A percentile compares a stretch with the other conserved stretches of the same genome.
phyloP scores from a whole-genome alignment of 1,140 invertebrate species.

The Sinonovacula constricta region DNA sequence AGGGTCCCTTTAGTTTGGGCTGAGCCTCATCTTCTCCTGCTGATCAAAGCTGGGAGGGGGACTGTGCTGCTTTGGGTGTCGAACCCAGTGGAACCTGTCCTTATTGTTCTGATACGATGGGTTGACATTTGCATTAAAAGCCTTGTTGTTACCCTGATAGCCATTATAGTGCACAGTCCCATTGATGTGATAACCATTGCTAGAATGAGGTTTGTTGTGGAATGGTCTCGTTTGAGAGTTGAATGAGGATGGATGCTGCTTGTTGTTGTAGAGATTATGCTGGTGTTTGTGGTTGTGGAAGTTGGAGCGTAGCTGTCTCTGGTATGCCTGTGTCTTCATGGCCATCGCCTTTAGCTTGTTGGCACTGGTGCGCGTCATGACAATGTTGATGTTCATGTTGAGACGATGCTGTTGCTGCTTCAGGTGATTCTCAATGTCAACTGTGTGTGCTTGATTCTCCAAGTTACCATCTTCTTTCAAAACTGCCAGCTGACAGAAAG shows the following conservation, averaged over 20 bases:
- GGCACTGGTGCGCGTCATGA: constrained; percentile 54
- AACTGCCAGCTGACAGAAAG: constrained; percentile 83
- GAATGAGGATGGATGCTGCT: constrained; percentile 33
- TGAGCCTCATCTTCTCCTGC: constrained; percentile 37
- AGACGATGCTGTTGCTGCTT: constrained; percentile 55
- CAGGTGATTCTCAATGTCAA: constrained; percentile 63
- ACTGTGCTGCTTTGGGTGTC: constrained; percentile 5
- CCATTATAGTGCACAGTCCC: constrained; percentile 6
- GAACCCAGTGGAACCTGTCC: constrained; percentile 41
- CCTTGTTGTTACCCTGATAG: constrained; percentile 10
- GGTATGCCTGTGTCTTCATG: constrained; percentile 34
- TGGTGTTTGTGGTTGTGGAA: constrained; percentile 55
- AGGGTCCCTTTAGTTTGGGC: constrained; percentile 49
- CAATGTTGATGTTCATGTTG: constrained; percentile 61
- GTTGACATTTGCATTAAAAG: constrained; percentile 24
- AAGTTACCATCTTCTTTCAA: constrained; percentile 80
- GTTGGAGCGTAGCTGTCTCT: constrained; percentile 36
- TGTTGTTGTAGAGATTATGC: constrained; percentile 58
- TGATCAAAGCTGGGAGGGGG: background rate
- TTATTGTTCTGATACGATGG: constrained; percentile 17
- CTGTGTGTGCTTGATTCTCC: constrained; percentile 75
- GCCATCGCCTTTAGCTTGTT: constrained; percentile 50
- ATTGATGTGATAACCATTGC: background rate
- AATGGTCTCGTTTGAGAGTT: constrained; percentile 21
- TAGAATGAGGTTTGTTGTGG: constrained; percentile 36